Conservation (phyloP, 2,888 invertebrate genomes). For the Parnassius glacialis region DNA sequence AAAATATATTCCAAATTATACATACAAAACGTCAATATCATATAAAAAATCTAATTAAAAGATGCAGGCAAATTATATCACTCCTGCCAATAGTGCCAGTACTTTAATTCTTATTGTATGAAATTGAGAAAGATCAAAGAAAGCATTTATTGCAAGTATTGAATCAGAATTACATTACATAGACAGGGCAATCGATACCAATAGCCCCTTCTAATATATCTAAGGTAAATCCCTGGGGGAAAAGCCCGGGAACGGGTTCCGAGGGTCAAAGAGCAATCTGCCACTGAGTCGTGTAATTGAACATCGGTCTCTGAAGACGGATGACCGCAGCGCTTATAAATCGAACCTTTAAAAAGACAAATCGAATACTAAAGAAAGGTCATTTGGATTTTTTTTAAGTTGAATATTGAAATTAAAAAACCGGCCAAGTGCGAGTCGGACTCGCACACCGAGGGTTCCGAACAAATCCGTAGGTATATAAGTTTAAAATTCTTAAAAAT, state of each 20-base stretch:
- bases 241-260: slow-evolving; percentile 2
- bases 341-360: slow-evolving; percentile 20
- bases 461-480: too few relatives aligned
- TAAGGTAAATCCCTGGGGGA: slow-evolving; percentile 1
- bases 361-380: slow-evolving; percentile 7
- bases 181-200: slow-evolving; percentile 5
- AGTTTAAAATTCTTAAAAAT: too few relatives aligned
- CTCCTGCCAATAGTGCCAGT: too few relatives aligned
- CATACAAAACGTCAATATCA: too few relatives aligned
- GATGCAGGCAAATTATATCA: too few relatives aligned
- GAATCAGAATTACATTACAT: slow-evolving; percentile 1
- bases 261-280: slow-evolving; percentile 23
- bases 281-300: slow-evolving; percentile 14
- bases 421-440: too few relatives aligned
- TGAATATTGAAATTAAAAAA: too few relatives aligned
- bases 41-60: too few relatives aligned
- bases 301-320: slow-evolving; percentile 11
- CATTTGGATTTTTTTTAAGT: neutral
- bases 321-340: slow-evolving; percentile 12
- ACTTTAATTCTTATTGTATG: too few relatives aligned
- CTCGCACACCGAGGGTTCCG: too few relatives aligned
- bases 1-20: too few relatives aligned
- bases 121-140: neutral
- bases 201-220: slow-evolving; percentile 1
- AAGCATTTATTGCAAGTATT: neutral